Conservation (phyloP, 2,888 invertebrate species). For the Tetragonisca angustula region DNA sequence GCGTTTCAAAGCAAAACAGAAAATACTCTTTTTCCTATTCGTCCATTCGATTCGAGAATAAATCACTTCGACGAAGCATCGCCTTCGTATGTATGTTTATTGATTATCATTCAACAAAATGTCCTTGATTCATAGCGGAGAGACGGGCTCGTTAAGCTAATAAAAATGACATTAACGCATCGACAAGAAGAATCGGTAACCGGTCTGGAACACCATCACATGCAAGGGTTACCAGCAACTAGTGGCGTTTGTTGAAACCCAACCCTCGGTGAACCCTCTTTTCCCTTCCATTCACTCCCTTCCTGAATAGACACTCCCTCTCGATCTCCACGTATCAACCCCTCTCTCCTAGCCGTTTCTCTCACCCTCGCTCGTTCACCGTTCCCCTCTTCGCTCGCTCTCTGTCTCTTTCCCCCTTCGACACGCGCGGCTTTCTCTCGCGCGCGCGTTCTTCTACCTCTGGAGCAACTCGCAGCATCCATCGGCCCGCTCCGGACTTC, state of each 20-base stretch:
- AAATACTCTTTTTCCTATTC: not conserved
- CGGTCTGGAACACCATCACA: slow-evolving; percentile 34
- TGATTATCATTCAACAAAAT: not conserved
- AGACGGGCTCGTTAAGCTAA: not conserved
- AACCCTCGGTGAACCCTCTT: slow-evolving; percentile 50
- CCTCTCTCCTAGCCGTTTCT: slow-evolving; percentile 68
- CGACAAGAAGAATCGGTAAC: slow-evolving; percentile 16
- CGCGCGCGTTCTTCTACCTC: slow-evolving; percentile 74
- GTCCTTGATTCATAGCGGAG: not conserved
- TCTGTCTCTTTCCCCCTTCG: slow-evolving; percentile 58
- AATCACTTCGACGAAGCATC: not conserved
- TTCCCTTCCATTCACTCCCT: slow-evolving; percentile 58
- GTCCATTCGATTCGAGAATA: not conserved
- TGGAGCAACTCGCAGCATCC: slow-evolving; percentile 79
- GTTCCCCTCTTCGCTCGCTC: slow-evolving; percentile 47
- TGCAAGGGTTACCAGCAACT: slow-evolving; percentile 70
- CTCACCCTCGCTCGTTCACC: slow-evolving; percentile 64
- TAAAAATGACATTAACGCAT: slow-evolving; percentile 15
- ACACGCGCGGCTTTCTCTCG: slow-evolving; percentile 71
- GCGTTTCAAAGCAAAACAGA: not conserved
- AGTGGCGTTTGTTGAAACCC: slow-evolving; percentile 70
- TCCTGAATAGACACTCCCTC: slow-evolving; percentile 56
- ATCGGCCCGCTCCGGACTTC: slow-evolving; percentile 78
- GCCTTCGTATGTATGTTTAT: not conserved
- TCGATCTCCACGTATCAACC: slow-evolving; percentile 62